Evolutionary conservation across 2,113 vertebrate genomes (phyloP), one percentile per base, ranked within the genome.

Genomic region (Camelus bactrianus): DNA sequence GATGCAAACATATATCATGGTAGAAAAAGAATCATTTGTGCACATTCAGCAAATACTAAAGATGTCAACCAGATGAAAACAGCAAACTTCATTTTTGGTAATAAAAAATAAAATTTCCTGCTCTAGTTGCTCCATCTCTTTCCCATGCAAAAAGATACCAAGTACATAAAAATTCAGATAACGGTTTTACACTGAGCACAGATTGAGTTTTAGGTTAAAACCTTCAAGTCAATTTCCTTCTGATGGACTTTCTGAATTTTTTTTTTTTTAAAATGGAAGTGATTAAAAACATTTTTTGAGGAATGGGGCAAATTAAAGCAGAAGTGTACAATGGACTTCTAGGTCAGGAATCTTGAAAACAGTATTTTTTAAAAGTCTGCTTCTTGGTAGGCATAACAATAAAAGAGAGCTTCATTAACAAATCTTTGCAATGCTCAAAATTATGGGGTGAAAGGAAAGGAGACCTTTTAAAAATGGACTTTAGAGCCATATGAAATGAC

Each of bases 401-500:
- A 42, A 72, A 42, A 93, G 32, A 81, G 52, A 84, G 8, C 26
- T 48, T 73, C 11, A 69, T 80, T 87, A 92, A 89, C 54, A 72
- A 90, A 86, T 42, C 38, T 92, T 80, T 76, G 38, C 32, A 97
- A 92, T 2, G 0, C 93, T 96, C 1, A 38, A 70, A 97, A 97
- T 96, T 56, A 6, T 73, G 69, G 89, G 84, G 64, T 96, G 64
- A 96, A 93, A 89, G n/a, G 30, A 93, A 88, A 56, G 32, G 50
- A 98, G 93, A 83, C 19, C 89, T 97, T 98, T 89, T 80, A 76
- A 94, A 94, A 95, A 94, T 86, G 75, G 75, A 69, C 88, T 94
- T 97, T 7, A 5, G 60, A 96, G 95, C 88, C 85, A 3, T 72
- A 67, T 52, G 24, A 1, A 90, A 95, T 95, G 97, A 98, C 98